Percentiles rank a stretch among this genome's conserved stretches.
These are phyloP conservation scores for Hypsibius dujardini DNA, from an alignment of 1,140 invertebrate genomes.

Conservation along the genomic window DNA sequence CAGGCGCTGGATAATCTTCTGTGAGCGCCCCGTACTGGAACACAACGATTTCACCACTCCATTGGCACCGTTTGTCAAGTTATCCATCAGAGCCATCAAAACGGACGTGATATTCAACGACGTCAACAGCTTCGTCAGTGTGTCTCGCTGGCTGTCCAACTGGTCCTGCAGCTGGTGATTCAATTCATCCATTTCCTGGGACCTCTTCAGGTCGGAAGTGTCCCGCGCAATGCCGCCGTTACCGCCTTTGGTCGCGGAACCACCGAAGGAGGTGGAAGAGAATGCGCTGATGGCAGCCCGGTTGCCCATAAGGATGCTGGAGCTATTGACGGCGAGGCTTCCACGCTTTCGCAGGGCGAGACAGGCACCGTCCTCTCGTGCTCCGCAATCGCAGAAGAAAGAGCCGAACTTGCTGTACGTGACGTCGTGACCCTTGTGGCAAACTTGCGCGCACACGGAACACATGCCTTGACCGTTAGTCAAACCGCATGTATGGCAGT, in stretches of 20 bases:
- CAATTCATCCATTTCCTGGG: not conserved
- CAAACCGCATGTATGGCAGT: conserved; percentile 95
- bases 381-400: conserved; percentile 97
- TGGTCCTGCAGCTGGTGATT: conserved; percentile 15
- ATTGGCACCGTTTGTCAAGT: not conserved
- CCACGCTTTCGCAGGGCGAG: conserved; percentile 35
- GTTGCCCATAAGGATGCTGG: conserved; percentile 21
- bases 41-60: not conserved
- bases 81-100: not conserved
- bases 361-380: conserved; percentile 65
- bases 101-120: not conserved
- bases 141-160: not conserved
- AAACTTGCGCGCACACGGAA: conserved; percentile 85
- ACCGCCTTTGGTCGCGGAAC: conserved; percentile 43
- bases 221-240: conserved; percentile 17
- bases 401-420: conserved; percentile 95
- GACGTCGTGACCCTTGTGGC: conserved; percentile 85
- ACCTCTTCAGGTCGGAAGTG: not conserved
- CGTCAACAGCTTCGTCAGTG: not conserved
- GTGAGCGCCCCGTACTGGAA: not conserved
- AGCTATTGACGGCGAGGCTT: conserved; percentile 27
- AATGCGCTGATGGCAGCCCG: conserved; percentile 29
- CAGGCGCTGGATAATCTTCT: not conserved
- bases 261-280: conserved; percentile 26
- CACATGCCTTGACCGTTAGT: conserved; percentile 92